phyloP scores from a whole-genome alignment of 2,888 invertebrate species.

The Zygaena filipendulae region DNA sequence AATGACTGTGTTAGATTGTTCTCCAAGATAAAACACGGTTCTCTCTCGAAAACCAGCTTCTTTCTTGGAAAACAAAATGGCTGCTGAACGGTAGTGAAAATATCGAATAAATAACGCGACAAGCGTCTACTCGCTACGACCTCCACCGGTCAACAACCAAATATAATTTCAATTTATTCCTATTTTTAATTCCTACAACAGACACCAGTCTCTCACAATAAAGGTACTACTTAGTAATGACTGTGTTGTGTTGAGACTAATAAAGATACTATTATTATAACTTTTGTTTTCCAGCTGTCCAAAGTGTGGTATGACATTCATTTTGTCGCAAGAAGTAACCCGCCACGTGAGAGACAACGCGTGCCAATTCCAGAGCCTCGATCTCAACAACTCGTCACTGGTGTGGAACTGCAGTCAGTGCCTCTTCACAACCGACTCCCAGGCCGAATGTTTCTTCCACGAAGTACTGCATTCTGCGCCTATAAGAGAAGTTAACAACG shows the following conservation, averaged over 20 bases:
- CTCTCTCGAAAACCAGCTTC: no score
- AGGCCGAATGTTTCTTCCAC: conserved; percentile 80
- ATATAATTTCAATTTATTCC: neutral
- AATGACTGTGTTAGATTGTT: no score
- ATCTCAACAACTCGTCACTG: conserved; percentile 26
- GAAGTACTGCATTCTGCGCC: conserved; percentile 73
- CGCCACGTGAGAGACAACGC: conserved; percentile 74
- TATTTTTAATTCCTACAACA: conserved; percentile 2
- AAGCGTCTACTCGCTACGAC: no score
- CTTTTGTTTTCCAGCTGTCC: conserved; percentile 69
- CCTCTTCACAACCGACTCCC: conserved; percentile 70
- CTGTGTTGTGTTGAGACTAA: no score
- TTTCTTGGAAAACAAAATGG: no score
- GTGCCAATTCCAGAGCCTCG: conserved; percentile 50
- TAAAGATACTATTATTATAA: no score
- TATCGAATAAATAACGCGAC: no score
- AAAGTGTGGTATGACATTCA: conserved; percentile 76
- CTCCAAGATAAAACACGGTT: no score
- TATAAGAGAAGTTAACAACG: conserved; percentile 25
- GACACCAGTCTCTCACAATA: no score
- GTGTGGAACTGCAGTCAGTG: conserved; percentile 71
- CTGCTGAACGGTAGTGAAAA: no score
- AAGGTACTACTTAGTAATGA: no score
- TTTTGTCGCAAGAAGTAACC: conserved; percentile 78
- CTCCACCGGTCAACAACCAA: no score